Conservation (phyloP, 2,797 vertebrate species). For the Pangasius sanitwongsei region DNA sequence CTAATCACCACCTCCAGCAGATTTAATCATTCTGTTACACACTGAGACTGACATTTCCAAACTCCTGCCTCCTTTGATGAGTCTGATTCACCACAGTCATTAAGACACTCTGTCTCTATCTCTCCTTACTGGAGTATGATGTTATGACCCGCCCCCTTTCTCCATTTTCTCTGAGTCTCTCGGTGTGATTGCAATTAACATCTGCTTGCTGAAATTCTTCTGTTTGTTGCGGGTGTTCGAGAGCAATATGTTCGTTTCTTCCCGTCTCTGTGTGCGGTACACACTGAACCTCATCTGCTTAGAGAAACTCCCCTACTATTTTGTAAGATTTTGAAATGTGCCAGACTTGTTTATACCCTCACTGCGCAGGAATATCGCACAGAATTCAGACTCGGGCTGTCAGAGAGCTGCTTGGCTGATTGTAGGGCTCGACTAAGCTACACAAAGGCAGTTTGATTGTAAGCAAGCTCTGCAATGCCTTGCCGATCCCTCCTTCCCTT, state of each 20-base stretch:
- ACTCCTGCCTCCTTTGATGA: conserved; percentile 28
- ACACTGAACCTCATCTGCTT: not conserved
- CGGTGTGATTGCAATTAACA: conserved; percentile 10
- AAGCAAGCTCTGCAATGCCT: conserved; percentile 61
- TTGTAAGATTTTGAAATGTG: conserved; percentile 1
- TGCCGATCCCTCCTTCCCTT: conserved; percentile 63
- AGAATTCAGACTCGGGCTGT: not conserved
- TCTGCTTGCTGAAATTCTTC: conserved; percentile 15
- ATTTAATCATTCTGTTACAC: conserved; percentile 36
- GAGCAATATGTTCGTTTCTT: not conserved
- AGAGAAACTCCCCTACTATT: not conserved
- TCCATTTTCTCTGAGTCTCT: not conserved
- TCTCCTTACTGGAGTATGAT: not conserved
- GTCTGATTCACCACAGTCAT: conserved; percentile 2
- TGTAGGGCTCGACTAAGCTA: conserved; percentile 26
- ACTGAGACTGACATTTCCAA: conserved; percentile 42
- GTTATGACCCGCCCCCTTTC: not conserved
- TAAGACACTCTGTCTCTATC: not conserved
- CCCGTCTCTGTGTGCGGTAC: not conserved
- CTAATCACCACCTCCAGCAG: conserved; percentile 40
- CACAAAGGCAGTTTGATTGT: conserved; percentile 72
- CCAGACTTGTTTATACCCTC: not conserved
- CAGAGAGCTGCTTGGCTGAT: conserved; percentile 26
- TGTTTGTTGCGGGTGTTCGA: not conserved
- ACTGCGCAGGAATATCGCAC: not conserved